A percentile compares a stretch with the other conserved stretches of the same genome.
Conservation (phyloP, 2,113 vertebrate genomes). For the Mormyrus iriodes region DNA sequence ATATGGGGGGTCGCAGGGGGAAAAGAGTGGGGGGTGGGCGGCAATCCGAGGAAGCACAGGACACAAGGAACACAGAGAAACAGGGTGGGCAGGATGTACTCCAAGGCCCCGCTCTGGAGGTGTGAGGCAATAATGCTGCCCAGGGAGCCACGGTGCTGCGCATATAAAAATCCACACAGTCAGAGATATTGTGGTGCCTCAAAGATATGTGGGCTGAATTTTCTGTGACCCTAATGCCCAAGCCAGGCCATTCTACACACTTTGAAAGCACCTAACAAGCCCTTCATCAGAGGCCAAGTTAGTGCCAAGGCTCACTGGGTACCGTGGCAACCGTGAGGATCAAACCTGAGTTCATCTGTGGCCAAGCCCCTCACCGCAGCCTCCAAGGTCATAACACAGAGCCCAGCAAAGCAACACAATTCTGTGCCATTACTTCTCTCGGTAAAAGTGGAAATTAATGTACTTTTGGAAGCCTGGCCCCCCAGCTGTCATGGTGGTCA, state of each 20-base stretch:
- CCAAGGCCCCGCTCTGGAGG: not conserved
- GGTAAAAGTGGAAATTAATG: conserved; percentile 45
- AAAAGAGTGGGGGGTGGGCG: not conserved
- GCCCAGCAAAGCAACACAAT: conserved; percentile 37
- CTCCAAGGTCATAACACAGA: conserved; percentile 36
- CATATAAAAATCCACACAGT: not conserved
- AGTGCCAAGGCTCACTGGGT: not conserved
- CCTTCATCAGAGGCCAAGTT: conserved; percentile 39
- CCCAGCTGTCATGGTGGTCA: conserved; percentile 41
- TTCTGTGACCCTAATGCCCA: conserved; percentile 37
- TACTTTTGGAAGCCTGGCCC: conserved; percentile 31
- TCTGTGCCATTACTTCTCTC: conserved; percentile 41
- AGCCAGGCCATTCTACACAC: not conserved
- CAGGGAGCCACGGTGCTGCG: not conserved
- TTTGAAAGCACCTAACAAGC: conserved; percentile 32
- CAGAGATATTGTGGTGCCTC: not conserved
- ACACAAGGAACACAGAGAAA: not conserved
- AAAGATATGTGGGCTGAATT: conserved; percentile 43
- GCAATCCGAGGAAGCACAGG: not conserved
- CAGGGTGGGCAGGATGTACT: not conserved
- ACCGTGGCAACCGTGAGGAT: not conserved
- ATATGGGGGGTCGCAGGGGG: not conserved
- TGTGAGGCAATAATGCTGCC: not conserved
- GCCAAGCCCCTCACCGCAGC: too few relatives aligned
- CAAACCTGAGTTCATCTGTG: not conserved